Base-by-base conservation (phyloP, 2,797 vertebrate species). In the Notolepis coatsorum region DNA sequence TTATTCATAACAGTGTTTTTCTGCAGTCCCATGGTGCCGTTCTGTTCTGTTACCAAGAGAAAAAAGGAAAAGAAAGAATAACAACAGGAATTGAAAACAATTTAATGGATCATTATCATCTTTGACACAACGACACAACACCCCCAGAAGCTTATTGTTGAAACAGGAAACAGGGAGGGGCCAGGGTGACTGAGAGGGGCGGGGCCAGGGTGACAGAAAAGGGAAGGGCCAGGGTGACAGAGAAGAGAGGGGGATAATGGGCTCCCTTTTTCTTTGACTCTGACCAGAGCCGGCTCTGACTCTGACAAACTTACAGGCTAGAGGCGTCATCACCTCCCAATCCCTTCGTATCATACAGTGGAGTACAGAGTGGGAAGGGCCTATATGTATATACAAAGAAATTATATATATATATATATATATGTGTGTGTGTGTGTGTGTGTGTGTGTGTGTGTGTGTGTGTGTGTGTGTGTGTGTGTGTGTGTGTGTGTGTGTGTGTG, bases 101-200 rank as follows among this genome's bases (percentile, higher is more conserved):
- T 88, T 87, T 82, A 81, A 80, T 87, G 84, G 85, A 88, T 88
- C 82, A 80, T 88, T 83, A 80, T 56, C 76, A 74, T 81, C 86
- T 79, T 71, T 79, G 75, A 81, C 81, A 84, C 77, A 88, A 88
- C 80, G 79, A 80, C 88, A 85, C 74, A 85, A 86, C 89, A 84
- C 87, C 81, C 79, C 83, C 86, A 74, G n/a, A 89, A 88, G 80
- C 77, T 87, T 81, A 82, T 82, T 87, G 80, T 84, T 17, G 2
- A 78, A 74, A 82, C 53, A 58, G 77, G 73, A 8, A 35, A 35
- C 80, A 65, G 67, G 61, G 70, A 73, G 75, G 45, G 47, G 77
- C 84, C 76, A 64, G 70, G 71, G 70, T 74, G 78, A 81, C 72
- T 85, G 69, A 75, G 74, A 76, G 81, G 86, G 75, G 84, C 53